Percentiles rank a stretch among this genome's conserved stretches.
These are phyloP conservation scores for Cynaeus angustus DNA, from an alignment of 2,888 invertebrate genomes.

Conservation along the genomic window DNA sequence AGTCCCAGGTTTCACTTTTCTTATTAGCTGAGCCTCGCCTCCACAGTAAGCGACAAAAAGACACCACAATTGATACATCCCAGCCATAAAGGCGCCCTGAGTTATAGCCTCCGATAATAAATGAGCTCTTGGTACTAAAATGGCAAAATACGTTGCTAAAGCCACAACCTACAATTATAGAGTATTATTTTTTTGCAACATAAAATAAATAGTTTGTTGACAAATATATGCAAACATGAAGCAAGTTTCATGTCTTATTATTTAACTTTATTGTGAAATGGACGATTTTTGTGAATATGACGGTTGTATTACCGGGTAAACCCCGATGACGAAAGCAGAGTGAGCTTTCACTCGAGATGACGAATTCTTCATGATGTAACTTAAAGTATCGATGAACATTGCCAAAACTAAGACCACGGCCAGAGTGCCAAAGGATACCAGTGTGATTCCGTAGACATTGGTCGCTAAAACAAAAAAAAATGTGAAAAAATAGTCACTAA, in stretches of 20 bases:
- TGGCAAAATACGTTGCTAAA: conserved; percentile 74
- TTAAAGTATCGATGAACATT: conserved; percentile 75
- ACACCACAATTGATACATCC: conserved; percentile 81
- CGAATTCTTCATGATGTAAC: conserved; percentile 74
- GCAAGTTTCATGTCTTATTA: conserved; percentile 6
- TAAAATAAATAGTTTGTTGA: not conserved
- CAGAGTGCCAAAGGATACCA: conserved; percentile 74
- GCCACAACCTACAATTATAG: conserved; percentile 77
- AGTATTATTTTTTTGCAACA: no score
- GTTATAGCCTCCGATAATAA: conserved; percentile 80
- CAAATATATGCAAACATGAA: not conserved
- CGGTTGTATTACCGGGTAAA: conserved; percentile 77
- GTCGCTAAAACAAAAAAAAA: conserved; percentile 71
- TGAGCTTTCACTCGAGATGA: conserved; percentile 74
- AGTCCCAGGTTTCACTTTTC: conserved; percentile 74
- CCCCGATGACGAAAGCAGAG: conserved; percentile 75
- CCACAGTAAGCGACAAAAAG: conserved; percentile 80
- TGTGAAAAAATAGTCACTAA: no score
- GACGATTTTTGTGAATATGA: conserved; percentile 54
- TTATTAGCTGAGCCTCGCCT: conserved; percentile 76
- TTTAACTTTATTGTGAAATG: conserved; percentile 12
- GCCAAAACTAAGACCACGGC: conserved; percentile 73
- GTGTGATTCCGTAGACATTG: conserved; percentile 74
- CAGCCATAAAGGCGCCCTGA: conserved; percentile 81
- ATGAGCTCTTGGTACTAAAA: conserved; percentile 78